Percentiles rank a stretch among this genome's conserved stretches.
Conservation (phyloP, 2,797 vertebrate species). For the Aldrovandia affinis region DNA sequence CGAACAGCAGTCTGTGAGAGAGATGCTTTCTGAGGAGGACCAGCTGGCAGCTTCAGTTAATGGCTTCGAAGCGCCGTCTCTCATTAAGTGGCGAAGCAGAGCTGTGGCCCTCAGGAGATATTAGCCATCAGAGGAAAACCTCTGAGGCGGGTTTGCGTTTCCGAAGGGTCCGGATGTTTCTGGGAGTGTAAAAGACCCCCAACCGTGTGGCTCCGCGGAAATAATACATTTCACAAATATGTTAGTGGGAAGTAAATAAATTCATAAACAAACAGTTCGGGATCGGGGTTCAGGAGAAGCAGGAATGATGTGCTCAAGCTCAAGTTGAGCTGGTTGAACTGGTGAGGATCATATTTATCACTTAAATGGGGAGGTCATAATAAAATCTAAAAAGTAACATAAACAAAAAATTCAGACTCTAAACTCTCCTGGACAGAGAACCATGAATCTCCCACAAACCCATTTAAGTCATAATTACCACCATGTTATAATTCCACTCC, state of each 20-base stretch:
- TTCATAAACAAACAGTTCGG: not conserved
- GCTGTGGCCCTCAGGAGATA: constrained; percentile 31
- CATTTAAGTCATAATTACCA: constrained; percentile 37
- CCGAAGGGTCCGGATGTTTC: constrained; percentile 45
- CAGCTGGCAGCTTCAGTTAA: constrained; percentile 64
- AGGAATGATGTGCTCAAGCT: not conserved
- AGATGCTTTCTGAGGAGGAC: constrained; percentile 53
- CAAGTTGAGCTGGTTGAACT: not conserved
- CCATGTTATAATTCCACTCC: constrained; percentile 44
- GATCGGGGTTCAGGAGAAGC: not conserved
- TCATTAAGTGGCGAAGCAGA: constrained; percentile 63
- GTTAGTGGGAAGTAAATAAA: not conserved
- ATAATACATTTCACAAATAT: not conserved
- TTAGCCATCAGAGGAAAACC: constrained; percentile 46
- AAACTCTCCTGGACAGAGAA: constrained; percentile 5
- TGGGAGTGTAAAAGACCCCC: not conserved
- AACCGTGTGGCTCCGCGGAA: not conserved
- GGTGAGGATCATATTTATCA: not conserved
- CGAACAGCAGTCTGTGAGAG: constrained; percentile 37
- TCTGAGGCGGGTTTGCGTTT: constrained; percentile 52
- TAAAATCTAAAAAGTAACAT: not conserved
- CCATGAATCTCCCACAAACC: constrained; percentile 36
- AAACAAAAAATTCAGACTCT: too few species aligned
- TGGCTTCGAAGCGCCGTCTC: constrained; percentile 70
- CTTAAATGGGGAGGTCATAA: not conserved